These are phyloP conservation scores for Hyla sarda DNA, from an alignment of 2,113 vertebrate species.

Conservation along the genomic window DNA sequence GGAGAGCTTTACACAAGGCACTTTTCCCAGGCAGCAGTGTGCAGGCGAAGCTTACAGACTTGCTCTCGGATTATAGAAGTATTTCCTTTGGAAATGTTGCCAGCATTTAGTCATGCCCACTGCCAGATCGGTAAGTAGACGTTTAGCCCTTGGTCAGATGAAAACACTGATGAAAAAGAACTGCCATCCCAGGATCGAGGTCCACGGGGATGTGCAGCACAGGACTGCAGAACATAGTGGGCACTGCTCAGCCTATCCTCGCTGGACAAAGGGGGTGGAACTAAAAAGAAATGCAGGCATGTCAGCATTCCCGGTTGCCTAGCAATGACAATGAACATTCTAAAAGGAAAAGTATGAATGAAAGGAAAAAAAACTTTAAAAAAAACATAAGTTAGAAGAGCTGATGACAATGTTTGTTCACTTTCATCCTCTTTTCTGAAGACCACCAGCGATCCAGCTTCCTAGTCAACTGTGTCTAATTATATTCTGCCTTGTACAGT, in stretches of 20 bases:
- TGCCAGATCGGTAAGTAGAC: slow-evolving; percentile 24
- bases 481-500: slow-evolving; percentile 53
- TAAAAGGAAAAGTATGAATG: slow-evolving; percentile 42
- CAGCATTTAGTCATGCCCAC: slow-evolving; percentile 49
- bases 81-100: slow-evolving; percentile 51
- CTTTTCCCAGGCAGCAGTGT: background rate
- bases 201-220: slow-evolving; percentile 46
- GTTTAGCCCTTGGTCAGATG: background rate
- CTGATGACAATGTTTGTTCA: background rate
- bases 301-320: slow-evolving; percentile 72
- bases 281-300: slow-evolving; percentile 56
- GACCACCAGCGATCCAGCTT: slow-evolving; percentile 39
- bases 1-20: slow-evolving; percentile 19
- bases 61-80: slow-evolving; percentile 33
- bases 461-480: slow-evolving; percentile 57
- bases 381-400: background rate
- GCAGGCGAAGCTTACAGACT: slow-evolving; percentile 14
- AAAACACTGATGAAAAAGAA: slow-evolving; percentile 11
- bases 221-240: slow-evolving; percentile 64
- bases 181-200: slow-evolving; percentile 43
- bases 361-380: background rate
- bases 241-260: slow-evolving; percentile 68
- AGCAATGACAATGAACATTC: slow-evolving; percentile 66
- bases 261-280: slow-evolving; percentile 67
- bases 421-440: slow-evolving; percentile 23